These are phyloP conservation scores for Eremobia ochroleuca DNA, from an alignment of 2,888 invertebrate species.

Conservation along the genomic window DNA sequence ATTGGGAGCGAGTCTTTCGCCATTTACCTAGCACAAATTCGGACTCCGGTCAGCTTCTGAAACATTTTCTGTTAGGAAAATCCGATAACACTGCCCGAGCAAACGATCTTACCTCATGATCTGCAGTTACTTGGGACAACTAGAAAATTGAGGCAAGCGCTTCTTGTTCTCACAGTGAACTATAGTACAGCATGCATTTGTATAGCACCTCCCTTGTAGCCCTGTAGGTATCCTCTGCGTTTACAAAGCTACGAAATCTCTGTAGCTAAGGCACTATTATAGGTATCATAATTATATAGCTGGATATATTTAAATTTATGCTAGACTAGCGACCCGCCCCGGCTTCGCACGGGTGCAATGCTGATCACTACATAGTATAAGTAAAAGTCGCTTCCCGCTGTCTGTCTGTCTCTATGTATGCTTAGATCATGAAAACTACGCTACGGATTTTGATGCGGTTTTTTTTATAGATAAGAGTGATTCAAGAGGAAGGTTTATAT, in stretches of 20 bases:
- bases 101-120: not conserved
- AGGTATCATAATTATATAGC: not conserved
- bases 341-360: no score
- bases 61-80: not conserved
- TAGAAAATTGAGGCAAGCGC: not conserved
- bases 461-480: no score
- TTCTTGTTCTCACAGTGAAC: not conserved
- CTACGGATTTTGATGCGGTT: no score
- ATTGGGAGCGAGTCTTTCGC: not conserved
- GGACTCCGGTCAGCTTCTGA: not conserved
- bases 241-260: not conserved
- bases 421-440: no score
- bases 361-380: no score
- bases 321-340: no score
- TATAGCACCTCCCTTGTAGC: not conserved
- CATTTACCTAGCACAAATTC: not conserved
- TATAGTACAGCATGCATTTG: not conserved
- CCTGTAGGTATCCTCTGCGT: no score
- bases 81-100: no score
- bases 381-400: no score
- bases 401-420: no score
- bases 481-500: no score
- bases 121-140: not conserved
- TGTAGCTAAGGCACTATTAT: not conserved
- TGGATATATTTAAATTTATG: not conserved